Evolutionary conservation across 2,888 invertebrate species (phyloP).

Genomic region (Metellina segmentata): DNA sequence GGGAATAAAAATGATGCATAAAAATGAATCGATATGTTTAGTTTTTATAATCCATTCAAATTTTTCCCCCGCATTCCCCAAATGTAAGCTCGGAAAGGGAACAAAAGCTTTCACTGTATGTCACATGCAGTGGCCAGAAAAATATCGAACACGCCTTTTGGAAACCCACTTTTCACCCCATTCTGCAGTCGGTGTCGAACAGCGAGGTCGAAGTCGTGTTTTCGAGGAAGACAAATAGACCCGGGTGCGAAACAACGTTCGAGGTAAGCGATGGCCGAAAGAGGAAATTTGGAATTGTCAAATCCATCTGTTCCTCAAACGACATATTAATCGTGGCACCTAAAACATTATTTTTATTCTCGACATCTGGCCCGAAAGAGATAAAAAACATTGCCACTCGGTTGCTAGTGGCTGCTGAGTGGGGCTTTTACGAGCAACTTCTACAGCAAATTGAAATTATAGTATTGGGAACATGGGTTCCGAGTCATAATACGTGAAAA

Average conservation of each 20-base stretch:
- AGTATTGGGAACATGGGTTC: conserved; percentile 65
- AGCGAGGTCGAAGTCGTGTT: background rate
- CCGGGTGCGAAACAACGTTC: no score
- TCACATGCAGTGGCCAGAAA: no score
- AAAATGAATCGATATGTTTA: no score
- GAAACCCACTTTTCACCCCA: background rate
- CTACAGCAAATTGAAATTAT: conserved; percentile 72
- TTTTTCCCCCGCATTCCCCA: no score
- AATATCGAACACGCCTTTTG: no score
- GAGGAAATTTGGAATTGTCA: background rate
- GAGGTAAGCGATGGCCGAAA: background rate
- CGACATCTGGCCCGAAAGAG: conserved; percentile 27
- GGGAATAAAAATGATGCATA: no score
- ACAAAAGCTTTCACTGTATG: no score
- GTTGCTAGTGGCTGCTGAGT: conserved; percentile 46
- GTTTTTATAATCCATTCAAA: no score
- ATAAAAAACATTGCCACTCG: conserved; percentile 22
- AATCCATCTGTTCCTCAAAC: conserved; percentile 34
- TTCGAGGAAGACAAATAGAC: background rate
- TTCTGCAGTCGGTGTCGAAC: background rate
- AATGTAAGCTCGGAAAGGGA: no score
- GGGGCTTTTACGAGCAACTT: conserved; percentile 66
- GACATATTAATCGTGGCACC: conserved; percentile 54
- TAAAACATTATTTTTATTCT: conserved; percentile 49
- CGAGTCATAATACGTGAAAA: conserved; percentile 61